Base-by-base conservation (phyloP, 2,888 invertebrate genomes). In the Limnephilus auricula region DNA sequence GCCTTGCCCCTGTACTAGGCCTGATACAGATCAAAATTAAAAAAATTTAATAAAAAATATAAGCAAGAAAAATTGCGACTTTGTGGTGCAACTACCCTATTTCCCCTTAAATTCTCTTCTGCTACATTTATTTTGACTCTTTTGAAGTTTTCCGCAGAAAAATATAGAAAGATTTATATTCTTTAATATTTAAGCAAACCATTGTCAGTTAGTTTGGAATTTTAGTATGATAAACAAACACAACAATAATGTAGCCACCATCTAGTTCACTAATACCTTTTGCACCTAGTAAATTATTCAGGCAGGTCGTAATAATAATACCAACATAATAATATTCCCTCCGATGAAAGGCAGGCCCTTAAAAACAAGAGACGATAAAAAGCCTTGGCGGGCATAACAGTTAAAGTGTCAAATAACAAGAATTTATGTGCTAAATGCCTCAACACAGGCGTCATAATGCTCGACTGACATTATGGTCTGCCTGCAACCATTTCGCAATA, bases 371-470 rank as follows among this genome's bases (percentile, higher is more conserved):
- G 78, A 34, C 87, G 37, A 78, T 88, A 88, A 88, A 78, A 89
- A 80, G 82, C 80, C 31, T 40, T 80, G 89, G 37, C 40, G 13
- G 31, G 78, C 79, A 88, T 89, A 90, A 91, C 91, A 83, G 83
- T 89, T 91, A 89, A 90, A 92, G 91, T 91, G 91, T 91, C 91
- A 92, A 91, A 92, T 93, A 91, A 92, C 92, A 92, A 91, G 89
- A 89, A 93, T 92, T 91, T 93, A 93, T 92, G 91, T 82, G 65
- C 82, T 90, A 79, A 85, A 91, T 91, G 91, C 90, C 86, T 89
- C 91, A 89, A 91, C 91, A 92, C 90, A 84, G 90, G 90, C 92
- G 87, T 86, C 88, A 91, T 90, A 80, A 82, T 86, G 37, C 88
- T 40, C 80, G 84, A 82, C 65, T 80, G 87, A 87, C 84, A 90